A percentile compares a stretch with the other conserved stretches of the same genome.
These are phyloP conservation scores for Tetranychus truncatus DNA, from an alignment of 2,888 invertebrate genomes.

Conservation along the genomic window DNA sequence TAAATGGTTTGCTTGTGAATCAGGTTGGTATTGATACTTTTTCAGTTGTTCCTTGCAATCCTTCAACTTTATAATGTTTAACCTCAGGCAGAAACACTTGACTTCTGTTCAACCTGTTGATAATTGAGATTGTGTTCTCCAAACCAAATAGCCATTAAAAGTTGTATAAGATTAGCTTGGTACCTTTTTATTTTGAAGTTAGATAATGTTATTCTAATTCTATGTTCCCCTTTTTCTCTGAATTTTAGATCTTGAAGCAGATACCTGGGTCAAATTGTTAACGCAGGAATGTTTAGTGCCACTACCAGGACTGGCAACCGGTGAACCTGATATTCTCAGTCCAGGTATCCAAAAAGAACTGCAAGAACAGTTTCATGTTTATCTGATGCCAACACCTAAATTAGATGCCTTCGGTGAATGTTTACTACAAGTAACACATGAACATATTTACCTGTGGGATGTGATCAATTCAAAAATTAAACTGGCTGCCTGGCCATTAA, in stretches of 20 bases:
- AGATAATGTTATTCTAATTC: not conserved
- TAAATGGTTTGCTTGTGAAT: constrained; percentile 27
- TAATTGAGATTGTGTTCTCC: not conserved
- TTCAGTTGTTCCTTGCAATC: not conserved
- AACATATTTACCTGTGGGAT: constrained; percentile 29
- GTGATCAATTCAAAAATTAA: constrained; percentile 26
- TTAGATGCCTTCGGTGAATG: constrained; percentile 29
- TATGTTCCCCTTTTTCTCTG: not conserved
- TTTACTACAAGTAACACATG: constrained; percentile 29
- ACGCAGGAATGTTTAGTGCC: constrained; percentile 26
- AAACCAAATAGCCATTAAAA: too few species aligned
- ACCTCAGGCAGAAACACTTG: not conserved
- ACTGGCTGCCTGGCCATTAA: constrained; percentile 30
- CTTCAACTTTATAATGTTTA: not conserved
- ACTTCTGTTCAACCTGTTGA: not conserved
- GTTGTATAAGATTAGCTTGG: too few species aligned
- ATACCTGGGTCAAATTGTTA: constrained; percentile 28
- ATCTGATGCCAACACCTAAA: constrained; percentile 29
- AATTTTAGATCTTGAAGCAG: constrained; percentile 27
- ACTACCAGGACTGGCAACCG: constrained; percentile 26
- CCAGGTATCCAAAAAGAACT: constrained; percentile 28
- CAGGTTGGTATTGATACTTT: constrained; percentile 22
- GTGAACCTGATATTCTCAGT: constrained; percentile 27
- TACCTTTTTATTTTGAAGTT: not conserved
- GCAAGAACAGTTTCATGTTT: constrained; percentile 29